Evolutionary conservation across 2,888 invertebrate species (phyloP).

Genomic region (Teleiodes luculella): DNA sequence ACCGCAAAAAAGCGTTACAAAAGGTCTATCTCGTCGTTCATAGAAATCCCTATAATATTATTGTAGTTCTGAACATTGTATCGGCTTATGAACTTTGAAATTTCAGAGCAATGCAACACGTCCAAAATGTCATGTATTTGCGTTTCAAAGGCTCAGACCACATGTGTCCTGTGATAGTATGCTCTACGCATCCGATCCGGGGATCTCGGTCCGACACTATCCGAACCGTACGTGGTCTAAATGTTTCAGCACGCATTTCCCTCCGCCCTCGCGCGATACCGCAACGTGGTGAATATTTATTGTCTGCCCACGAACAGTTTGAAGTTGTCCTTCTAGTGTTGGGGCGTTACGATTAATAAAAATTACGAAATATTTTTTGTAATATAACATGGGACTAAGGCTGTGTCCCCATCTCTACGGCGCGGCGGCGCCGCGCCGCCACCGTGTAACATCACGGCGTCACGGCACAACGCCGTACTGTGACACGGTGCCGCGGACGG

Average conservation of each 20-base stretch:
- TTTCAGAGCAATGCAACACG: background rate
- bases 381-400: no score
- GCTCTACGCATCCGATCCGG: slow-evolving; percentile 46
- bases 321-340: background rate
- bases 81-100: no score
- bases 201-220: slow-evolving; percentile 30
- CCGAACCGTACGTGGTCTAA: slow-evolving; percentile 60
- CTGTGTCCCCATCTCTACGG: no score
- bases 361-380: no score
- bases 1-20: no score
- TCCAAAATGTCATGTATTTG: background rate
- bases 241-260: slow-evolving; percentile 55
- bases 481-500: no score
- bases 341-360: background rate
- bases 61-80: no score
- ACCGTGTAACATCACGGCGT: no score
- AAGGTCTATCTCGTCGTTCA: no score
- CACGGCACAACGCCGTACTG: no score
- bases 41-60: no score
- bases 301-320: slow-evolving; percentile 25
- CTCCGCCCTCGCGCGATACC: slow-evolving; percentile 31
- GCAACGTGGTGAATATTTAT: slow-evolving; percentile 47
- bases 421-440: no score
- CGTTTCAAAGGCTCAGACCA: slow-evolving; percentile 2
- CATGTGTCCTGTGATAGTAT: slow-evolving; percentile 33